Percentiles rank a stretch among this genome's conserved stretches.
Conservation (phyloP, 2,888 invertebrate genomes). For the Sacculina carcini region DNA sequence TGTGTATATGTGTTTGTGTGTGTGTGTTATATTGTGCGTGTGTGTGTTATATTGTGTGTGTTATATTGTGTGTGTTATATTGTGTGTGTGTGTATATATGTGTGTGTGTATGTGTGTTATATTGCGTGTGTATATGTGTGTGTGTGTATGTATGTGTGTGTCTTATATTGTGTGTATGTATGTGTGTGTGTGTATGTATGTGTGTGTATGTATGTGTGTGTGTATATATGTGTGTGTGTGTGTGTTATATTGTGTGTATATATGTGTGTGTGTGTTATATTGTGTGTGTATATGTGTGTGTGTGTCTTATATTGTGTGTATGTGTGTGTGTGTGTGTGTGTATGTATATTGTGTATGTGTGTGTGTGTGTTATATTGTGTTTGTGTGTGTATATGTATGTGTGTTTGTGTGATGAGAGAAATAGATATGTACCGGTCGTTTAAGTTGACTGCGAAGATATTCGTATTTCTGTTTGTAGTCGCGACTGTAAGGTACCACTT, state of each 20-base stretch:
- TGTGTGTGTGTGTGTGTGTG: background rate
- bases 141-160: background rate
- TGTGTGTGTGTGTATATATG: background rate
- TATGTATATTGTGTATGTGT: too few relatives aligned
- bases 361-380: too few relatives aligned
- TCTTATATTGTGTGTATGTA: background rate
- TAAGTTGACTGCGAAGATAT: slow-evolving; percentile 82
- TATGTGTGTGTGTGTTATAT: too few relatives aligned
- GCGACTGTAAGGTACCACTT: slow-evolving; percentile 92
- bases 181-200: background rate
- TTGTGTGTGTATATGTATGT: too few relatives aligned
- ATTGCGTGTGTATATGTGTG: background rate
- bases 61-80: too few relatives aligned
- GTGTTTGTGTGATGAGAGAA: background rate
- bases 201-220: background rate
- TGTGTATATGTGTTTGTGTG: too few relatives aligned
- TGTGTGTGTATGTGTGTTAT: background rate
- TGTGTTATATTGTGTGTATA: too few relatives aligned
- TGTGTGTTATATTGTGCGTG: too few relatives aligned
- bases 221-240: background rate
- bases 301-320: too few relatives aligned
- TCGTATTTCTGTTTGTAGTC: slow-evolving; percentile 98
- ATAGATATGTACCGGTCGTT: slow-evolving; percentile 52
- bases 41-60: too few relatives aligned
- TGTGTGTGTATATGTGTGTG: too few relatives aligned